These are phyloP conservation scores for Drosophila tanythrix DNA, from an alignment of 2,888 invertebrate species.

Conservation along the genomic window DNA sequence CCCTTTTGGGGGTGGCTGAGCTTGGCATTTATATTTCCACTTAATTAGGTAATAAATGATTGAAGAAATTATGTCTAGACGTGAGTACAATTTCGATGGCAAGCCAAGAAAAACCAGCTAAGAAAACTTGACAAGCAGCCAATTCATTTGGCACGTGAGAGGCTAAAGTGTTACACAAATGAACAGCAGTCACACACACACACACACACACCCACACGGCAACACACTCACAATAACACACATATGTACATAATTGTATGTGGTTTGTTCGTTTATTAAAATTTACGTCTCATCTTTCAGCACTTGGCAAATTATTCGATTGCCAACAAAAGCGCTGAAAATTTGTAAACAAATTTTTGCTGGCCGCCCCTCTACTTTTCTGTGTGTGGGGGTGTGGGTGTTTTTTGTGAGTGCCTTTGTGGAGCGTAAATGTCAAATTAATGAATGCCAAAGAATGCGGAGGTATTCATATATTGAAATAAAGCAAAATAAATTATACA, in stretches of 20 bases:
- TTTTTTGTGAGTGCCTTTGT: conserved; percentile 33
- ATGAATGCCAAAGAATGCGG: conserved; percentile 74
- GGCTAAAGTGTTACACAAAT: conserved; percentile 69
- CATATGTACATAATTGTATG: conserved; percentile 3
- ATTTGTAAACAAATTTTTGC: conserved; percentile 63
- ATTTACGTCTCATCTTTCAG: conserved; percentile 34
- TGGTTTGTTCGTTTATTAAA: conserved; percentile 6
- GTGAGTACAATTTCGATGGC: conserved; percentile 84
- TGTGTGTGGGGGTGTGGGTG: conserved; percentile 22
- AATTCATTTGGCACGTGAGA: conserved; percentile 78
- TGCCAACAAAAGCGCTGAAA: conserved; percentile 61
- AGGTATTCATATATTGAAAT: conserved; percentile 17
- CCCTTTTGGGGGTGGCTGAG: conserved; percentile 60
- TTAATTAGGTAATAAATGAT: conserved; percentile 85
- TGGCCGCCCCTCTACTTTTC: background rate
- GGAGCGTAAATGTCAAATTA: conserved; percentile 74
- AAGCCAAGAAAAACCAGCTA: conserved; percentile 28
- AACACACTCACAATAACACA: background rate
- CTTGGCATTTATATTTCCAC: conserved; percentile 82
- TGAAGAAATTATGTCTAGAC: conserved; percentile 85
- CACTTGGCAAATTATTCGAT: conserved; percentile 69
- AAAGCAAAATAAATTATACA: background rate
- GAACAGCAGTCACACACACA: conserved; percentile 36
- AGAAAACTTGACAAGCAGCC: conserved; percentile 53
- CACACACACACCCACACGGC: conserved; percentile 5